A percentile compares a stretch with the other conserved stretches of the same genome.
These are phyloP conservation scores for Tichodroma muraria DNA, from an alignment of 2,113 vertebrate species.

Conservation along the genomic window DNA sequence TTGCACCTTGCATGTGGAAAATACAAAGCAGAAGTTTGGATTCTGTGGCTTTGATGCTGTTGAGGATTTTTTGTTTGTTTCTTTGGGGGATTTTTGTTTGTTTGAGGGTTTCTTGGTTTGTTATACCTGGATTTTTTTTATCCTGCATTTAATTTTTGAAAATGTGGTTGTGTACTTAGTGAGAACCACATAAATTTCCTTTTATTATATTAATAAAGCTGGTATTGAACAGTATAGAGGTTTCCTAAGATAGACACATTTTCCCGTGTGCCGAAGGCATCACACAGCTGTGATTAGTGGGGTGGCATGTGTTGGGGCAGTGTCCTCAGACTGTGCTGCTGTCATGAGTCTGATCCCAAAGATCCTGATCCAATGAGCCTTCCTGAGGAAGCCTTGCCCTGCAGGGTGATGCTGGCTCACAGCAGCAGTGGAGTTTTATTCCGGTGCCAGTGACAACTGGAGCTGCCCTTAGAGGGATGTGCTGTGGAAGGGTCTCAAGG, in stretches of 20 bases:
- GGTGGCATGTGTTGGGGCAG: not conserved
- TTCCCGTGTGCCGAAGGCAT: not conserved
- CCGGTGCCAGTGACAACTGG: not conserved
- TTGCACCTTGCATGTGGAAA: not conserved
- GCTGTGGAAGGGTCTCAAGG: not conserved
- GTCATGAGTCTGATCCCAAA: not conserved
- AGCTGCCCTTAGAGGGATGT: not conserved
- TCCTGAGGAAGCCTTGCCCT: not conserved
- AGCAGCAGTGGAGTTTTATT: not conserved
- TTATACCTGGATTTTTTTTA: not conserved
- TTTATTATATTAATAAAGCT: not conserved
- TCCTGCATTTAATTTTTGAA: not conserved
- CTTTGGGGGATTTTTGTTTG: not conserved
- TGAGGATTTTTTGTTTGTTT: not conserved
- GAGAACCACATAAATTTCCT: not conserved
- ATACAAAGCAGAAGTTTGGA: not conserved
- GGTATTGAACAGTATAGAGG: not conserved
- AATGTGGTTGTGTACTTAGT: not conserved
- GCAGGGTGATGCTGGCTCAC: not conserved
- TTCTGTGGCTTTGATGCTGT: not conserved
- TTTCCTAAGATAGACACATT: not conserved
- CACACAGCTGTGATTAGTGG: not conserved
- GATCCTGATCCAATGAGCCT: rapidly evolving
- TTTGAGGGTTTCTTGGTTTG: not conserved
- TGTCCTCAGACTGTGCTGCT: not conserved